Evolutionary conservation across 2,888 invertebrate genomes (phyloP), one percentile per base, ranked within the genome.

Genomic region (Drosophila antonietae): DNA sequence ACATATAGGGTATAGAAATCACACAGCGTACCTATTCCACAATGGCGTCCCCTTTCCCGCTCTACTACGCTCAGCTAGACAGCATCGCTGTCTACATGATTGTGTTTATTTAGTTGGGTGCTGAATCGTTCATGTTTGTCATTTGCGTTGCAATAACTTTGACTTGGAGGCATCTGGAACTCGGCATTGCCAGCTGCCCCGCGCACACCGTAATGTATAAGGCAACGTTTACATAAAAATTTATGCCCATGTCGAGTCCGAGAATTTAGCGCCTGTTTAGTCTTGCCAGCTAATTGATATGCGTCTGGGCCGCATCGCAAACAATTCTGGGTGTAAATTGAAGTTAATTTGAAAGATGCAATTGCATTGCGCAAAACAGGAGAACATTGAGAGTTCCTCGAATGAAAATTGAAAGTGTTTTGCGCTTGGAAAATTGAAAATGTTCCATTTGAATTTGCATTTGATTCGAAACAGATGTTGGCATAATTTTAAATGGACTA

Each of bases 111-210:
- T 84, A 84, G 61, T 49, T 39, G 46, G 55, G 59, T 69, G 63
- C 52, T 41, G 71, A 78, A 78, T 64, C 49, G 70, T 75, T 68
- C 86, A 79, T 84, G 89, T 89, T 84, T 84, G 84, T 84, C 84
- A 84, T 84, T 84, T 70, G 79, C 79, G 79, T 87, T 89, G 89
- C 84, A 89, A 84, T 84, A 84, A 84, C 89, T 84, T 84, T 76
- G 75, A 72, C 76, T 79, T 66, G 51, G 68, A 18, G 72, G 77
- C 87, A 87, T 83, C 87, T 81, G 88, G 73, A 74, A 62, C 73
- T 68, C 78, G 15, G 23, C 39, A 60, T 67, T 76, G 14, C 59
- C 66, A 63, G 75, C 49, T 74, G 69, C 61, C 58, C 37, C 33
- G n/a, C 37, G 5, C 37, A 56, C 33, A 15, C 7, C 18, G 18